These are phyloP conservation scores for Molorchus minor DNA, from an alignment of 2,888 invertebrate genomes.

Conservation along the genomic window DNA sequence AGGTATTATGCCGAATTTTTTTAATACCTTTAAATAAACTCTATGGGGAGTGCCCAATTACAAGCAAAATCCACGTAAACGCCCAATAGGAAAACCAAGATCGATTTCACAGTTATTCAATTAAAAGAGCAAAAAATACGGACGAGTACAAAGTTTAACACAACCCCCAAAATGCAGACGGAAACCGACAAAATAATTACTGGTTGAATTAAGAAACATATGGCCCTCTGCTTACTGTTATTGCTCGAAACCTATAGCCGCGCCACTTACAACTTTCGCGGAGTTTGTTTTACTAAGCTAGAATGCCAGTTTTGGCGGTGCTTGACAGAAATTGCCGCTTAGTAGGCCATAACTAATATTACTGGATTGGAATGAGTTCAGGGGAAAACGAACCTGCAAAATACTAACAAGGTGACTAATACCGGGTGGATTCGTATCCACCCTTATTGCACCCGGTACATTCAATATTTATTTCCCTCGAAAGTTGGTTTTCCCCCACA, in stretches of 20 bases:
- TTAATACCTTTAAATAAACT: no score
- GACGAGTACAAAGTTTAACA: not conserved
- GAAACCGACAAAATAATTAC: constrained; percentile 18
- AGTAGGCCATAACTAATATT: not conserved
- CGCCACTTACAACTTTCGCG: constrained; percentile 19
- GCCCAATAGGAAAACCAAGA: not conserved
- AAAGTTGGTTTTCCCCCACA: no score
- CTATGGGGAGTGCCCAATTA: no score
- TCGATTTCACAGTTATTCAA: no score
- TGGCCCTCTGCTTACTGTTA: constrained; percentile 28
- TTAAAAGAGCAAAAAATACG: not conserved
- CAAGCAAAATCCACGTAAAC: no score
- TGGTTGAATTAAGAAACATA: constrained; percentile 26
- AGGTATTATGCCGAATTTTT: no score
- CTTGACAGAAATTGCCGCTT: constrained; percentile 16
- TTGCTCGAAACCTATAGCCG: constrained; percentile 22
- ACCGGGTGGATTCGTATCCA: no score
- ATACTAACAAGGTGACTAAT: no score
- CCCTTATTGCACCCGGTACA: no score
- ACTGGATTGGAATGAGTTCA: no score
- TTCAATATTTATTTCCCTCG: no score
- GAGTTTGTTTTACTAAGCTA: constrained; percentile 21
- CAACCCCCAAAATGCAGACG: not conserved
- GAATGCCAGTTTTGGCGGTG: constrained; percentile 18
- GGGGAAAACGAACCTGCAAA: no score